These are phyloP conservation scores for Eurois occulta DNA, from an alignment of 2,888 invertebrate genomes.

Conservation along the genomic window DNA sequence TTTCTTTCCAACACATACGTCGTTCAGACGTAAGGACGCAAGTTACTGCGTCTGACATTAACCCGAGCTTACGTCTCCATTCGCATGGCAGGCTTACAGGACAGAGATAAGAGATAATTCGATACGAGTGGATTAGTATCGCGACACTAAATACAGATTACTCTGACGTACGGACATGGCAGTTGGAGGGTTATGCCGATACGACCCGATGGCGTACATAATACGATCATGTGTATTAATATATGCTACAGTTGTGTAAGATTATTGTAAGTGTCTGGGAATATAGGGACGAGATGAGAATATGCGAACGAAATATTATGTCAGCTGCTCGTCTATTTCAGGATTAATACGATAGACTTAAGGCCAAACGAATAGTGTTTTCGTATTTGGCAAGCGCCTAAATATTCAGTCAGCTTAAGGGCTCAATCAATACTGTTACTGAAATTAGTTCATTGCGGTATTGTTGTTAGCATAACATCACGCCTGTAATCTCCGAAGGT, in stretches of 20 bases:
- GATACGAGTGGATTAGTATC: constrained; percentile 68
- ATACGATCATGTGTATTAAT: constrained; percentile 61
- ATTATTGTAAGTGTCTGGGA: constrained; percentile 31
- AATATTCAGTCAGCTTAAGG: constrained; percentile 5
- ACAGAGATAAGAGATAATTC: constrained; percentile 72
- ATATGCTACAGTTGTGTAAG: constrained; percentile 49
- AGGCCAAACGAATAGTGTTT: constrained; percentile 18
- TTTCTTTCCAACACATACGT: constrained; percentile 38
- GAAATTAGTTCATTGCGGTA: constrained; percentile 6
- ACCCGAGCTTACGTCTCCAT: constrained; percentile 59
- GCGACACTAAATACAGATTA: constrained; percentile 75
- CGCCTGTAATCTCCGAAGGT: not conserved
- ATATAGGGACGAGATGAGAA: constrained; percentile 18
- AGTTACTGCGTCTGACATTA: constrained; percentile 52
- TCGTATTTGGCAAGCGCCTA: not conserved
- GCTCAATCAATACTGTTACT: constrained; percentile 10
- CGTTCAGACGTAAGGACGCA: constrained; percentile 33
- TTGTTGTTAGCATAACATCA: not conserved
- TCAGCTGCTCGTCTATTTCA: constrained; percentile 48
- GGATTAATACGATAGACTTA: constrained; percentile 22
- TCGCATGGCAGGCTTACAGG: constrained; percentile 61
- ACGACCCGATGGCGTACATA: constrained; percentile 52
- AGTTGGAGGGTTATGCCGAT: constrained; percentile 53
- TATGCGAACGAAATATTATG: constrained; percentile 41
- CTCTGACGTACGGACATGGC: constrained; percentile 68